Percentiles rank a stretch among this genome's conserved stretches.
Evolutionary conservation across 2,113 vertebrate genomes (phyloP).

Genomic region (Oplegnathus fasciatus): DNA sequence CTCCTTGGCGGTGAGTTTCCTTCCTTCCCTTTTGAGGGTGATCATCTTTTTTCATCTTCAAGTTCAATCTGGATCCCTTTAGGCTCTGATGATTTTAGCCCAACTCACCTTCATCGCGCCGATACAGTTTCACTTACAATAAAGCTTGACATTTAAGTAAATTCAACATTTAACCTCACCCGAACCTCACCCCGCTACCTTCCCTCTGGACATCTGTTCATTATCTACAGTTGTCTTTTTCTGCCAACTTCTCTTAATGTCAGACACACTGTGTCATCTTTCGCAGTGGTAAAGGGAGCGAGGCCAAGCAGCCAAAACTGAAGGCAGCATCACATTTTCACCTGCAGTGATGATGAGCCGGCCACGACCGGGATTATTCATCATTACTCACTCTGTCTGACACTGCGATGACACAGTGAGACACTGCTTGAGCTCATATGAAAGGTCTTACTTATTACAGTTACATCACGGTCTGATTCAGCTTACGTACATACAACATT

Average conservation of each 20-base stretch:
- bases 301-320: conserved; percentile 26
- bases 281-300: conserved; percentile 16
- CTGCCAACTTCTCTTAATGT: conserved; percentile 54
- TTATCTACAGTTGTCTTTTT: conserved; percentile 46
- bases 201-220: conserved; percentile 34
- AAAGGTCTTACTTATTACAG: conserved; percentile 33
- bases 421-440: not conserved
- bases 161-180: conserved; percentile 25
- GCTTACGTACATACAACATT: not conserved
- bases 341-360: conserved; percentile 64
- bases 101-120: not conserved
- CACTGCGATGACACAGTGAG: conserved; percentile 40
- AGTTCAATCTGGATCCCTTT: not conserved
- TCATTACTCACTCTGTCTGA: conserved; percentile 43
- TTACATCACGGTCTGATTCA: conserved; percentile 22
- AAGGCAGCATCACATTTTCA: conserved; percentile 48
- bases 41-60: not conserved
- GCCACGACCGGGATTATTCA: conserved; percentile 40
- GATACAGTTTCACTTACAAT: not conserved
- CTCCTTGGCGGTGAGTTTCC: not conserved
- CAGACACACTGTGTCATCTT: conserved; percentile 44
- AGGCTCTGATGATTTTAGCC: not conserved
- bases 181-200: conserved; percentile 10
- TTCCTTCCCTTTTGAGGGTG: not conserved
- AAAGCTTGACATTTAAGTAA: conserved; percentile 24